Base-by-base conservation (phyloP, 2,797 vertebrate genomes). In the Cryptoprocta ferox region DNA sequence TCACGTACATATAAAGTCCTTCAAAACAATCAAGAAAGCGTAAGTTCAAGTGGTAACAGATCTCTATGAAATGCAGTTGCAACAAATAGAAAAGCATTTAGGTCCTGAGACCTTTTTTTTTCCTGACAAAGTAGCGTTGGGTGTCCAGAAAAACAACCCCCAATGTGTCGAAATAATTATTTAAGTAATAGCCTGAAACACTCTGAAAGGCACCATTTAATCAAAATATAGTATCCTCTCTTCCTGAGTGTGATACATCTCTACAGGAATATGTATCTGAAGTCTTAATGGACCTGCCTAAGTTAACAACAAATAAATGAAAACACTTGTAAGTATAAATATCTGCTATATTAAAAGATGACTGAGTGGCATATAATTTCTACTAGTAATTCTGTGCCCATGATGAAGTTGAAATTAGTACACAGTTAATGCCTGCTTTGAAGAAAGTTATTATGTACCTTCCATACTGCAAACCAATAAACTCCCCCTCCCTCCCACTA, bases 401-500 rank as follows among this genome's bases (percentile, higher is more conserved):
- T 37, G 30, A 3, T 28, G 24, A 71, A 87, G 65, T 95, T 93
- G 48, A 82, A 95, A 95, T 30, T 13, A 63, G 7, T 16, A 6
- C 21, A 78, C 73, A 83, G 68, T 56, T 93, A 97, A 95, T 42
- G 75, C 48, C n/a, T 81, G 19, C 56, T 88, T 94, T 96, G 71
- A 24, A 78, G 87, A 93, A 86, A 80, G 32, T 94, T 96, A 93
- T 95, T 95, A 89, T 78, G 42, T 97, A 97, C 98, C 82, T 96
- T 98, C 97, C 82, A 15, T 30, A 85, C 97, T 94, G 97, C 95
- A 95, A 97, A 96, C 70, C 97, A 96, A 96, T 45, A 97, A 97
- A 95, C 98, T 96, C 98, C 98, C 98, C 98, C 98, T 97, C 98
- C 98, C 98, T 97, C 94, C 42, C 86, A 93, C 21, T 97, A 94